These are phyloP conservation scores for Seira sanloemensis DNA, from an alignment of 2,888 invertebrate species.

Conservation along the genomic window DNA sequence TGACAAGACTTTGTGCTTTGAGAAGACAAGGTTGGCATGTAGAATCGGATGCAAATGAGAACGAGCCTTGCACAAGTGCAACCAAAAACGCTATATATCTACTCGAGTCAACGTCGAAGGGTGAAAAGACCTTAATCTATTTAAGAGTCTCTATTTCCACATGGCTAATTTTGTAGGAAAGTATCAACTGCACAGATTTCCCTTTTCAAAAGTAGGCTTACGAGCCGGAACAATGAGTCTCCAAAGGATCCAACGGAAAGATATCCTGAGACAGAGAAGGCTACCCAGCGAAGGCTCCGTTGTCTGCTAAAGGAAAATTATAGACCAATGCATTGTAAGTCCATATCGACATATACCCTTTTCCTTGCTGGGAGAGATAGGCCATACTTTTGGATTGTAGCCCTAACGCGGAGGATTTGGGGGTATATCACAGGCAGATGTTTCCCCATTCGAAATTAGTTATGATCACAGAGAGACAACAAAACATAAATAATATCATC, in stretches of 20 bases:
- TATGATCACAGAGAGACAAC: no score
- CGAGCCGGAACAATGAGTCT: conserved; percentile 1
- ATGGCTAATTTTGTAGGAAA: neutral
- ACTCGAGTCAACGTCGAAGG: neutral
- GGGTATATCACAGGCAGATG: no score
- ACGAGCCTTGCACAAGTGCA: neutral
- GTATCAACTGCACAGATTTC: conserved; percentile 13
- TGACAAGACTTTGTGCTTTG: neutral
- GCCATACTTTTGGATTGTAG: no score
- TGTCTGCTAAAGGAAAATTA: no score
- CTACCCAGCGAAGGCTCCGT: conserved; percentile 6
- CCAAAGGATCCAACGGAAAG: neutral
- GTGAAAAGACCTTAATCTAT: conserved; percentile 33
- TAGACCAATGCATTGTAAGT: no score
- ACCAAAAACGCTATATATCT: neutral
- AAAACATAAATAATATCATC: no score
- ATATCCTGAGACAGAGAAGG: no score
- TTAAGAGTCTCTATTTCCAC: neutral
- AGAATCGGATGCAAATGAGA: neutral
- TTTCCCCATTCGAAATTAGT: no score
- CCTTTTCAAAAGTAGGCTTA: neutral
- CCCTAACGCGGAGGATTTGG: no score
- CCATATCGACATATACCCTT: no score
- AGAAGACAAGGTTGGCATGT: neutral
- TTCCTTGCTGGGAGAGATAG: no score